Base-by-base conservation (phyloP, 1,140 invertebrate genomes). In the Ceratosolen fusciceps region DNA sequence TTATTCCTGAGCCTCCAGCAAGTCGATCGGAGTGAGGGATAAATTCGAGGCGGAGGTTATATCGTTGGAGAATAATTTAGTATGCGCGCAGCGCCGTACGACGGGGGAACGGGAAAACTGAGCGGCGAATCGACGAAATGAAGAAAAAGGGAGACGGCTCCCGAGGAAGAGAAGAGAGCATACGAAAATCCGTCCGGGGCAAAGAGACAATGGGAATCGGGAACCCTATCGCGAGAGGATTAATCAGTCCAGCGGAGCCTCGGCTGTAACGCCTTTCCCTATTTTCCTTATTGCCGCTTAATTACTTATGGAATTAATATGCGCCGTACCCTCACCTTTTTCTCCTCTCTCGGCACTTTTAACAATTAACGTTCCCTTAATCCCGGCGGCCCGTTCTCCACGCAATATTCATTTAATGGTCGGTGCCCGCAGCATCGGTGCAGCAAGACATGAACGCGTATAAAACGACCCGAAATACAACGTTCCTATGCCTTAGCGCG, bases 1-100 rank as follows among this genome's bases (percentile, higher is more conserved):
- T 80, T 80, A 80, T 80, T 76, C 73, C 65, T 31, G 67, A 80
- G 54, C 73, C 73, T 76, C 74, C 72, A 79, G 78, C 73, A 67
- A 80, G 62, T 74, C 79, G 79, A 80, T 80, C 73, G 54, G 31
- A 56, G 43, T 68, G 21, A 74, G 73, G 79, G 67, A 80, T 80
- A 80, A 75, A 80, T 74, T 80, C 65, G 54, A 74, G 62, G 78
- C 62, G 56, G 78, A 43, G 78, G 78, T 71, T 76, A 70, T 80
- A 76, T 76, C 65, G 70, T 21, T 54, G 26, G 56, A n/a, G 60
- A 79, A 79, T 79, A 79, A 79, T 79, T 79, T 68, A 79, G 77
- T 79, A 79, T 79, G 58, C 77, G 58, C 77, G 70, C 77, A 34
- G 26, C 43, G 52, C 26, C 10, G 67, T 49, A 5, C 34, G 31